Evolutionary conservation across 2,888 invertebrate genomes (phyloP).

Genomic region (Diachrysia chrysitis): DNA sequence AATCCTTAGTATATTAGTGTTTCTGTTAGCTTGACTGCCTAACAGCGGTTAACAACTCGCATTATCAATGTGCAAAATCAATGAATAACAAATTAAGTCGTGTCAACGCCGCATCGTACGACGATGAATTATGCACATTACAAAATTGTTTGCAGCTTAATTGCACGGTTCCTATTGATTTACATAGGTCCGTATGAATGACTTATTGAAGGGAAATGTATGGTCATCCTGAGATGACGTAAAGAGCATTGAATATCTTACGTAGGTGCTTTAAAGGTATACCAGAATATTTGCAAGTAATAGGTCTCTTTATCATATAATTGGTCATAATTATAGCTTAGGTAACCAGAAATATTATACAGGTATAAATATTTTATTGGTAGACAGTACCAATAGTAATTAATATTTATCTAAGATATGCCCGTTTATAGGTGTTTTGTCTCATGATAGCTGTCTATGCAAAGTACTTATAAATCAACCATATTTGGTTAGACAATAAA

Average conservation of each 20-base stretch:
- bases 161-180: constrained; percentile 76
- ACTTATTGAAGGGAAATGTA: constrained; percentile 44
- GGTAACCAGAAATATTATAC: background rate
- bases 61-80: constrained; percentile 42
- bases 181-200: constrained; percentile 63
- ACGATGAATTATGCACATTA: constrained; percentile 57
- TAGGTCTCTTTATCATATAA: background rate
- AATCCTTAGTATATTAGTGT: constrained; percentile 8
- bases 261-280: background rate
- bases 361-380: background rate
- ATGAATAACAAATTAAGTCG: constrained; percentile 70
- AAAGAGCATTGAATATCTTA: constrained; percentile 28
- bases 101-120: constrained; percentile 60
- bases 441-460: background rate
- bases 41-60: constrained; percentile 17
- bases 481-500: constrained; percentile 2
- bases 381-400: background rate
- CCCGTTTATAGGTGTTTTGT: constrained; percentile 2
- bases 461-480: background rate
- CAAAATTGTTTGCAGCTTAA: constrained; percentile 68
- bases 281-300: background rate
- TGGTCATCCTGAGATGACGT: constrained; percentile 11
- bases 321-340: background rate
- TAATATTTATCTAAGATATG: constrained; percentile 2
- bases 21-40: constrained; percentile 22